A percentile compares a stretch with the other conserved stretches of the same genome.
Evolutionary conservation across 1,140 invertebrate genomes (phyloP).

Genomic region (Matsumurasca onukii): DNA sequence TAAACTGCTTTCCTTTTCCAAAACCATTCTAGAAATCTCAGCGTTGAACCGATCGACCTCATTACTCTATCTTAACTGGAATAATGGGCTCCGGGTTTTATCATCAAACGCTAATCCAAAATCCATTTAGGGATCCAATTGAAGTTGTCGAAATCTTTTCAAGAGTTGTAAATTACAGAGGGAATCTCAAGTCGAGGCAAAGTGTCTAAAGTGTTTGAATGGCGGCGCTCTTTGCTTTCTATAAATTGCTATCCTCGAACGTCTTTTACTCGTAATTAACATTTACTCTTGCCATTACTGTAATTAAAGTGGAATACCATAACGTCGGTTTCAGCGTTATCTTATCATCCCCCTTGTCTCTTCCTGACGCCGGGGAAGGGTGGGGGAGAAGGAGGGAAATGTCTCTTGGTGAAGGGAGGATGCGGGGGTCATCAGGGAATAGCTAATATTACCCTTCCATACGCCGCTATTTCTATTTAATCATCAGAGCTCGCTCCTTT

Average conservation of each 20-base stretch:
- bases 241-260: constrained; percentile 29
- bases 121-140: constrained; percentile 26
- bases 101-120: constrained; percentile 25
- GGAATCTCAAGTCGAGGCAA: constrained; percentile 8
- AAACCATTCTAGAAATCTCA: too few species aligned
- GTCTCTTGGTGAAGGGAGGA: neutral
- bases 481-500: constrained; percentile 18
- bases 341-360: constrained; percentile 23
- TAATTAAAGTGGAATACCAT: constrained; percentile 30
- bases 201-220: constrained; percentile 20
- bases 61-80: too few species aligned
- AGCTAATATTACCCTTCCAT: constrained; percentile 27
- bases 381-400: constrained; percentile 14
- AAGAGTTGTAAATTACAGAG: constrained; percentile 23
- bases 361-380: neutral
- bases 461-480: constrained; percentile 31
- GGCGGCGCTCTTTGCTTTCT: constrained; percentile 15
- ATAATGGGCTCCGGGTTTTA: constrained; percentile 3
- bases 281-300: constrained; percentile 27
- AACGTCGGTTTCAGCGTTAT: constrained; percentile 18
- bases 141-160: constrained; percentile 27
- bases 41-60: too few species aligned
- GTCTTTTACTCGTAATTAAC: constrained; percentile 22
- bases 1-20: too few species aligned
- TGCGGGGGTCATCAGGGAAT: constrained; percentile 23